These are phyloP conservation scores for Lasioglossum leucozonium DNA, from an alignment of 2,888 invertebrate species.

Conservation along the genomic window DNA sequence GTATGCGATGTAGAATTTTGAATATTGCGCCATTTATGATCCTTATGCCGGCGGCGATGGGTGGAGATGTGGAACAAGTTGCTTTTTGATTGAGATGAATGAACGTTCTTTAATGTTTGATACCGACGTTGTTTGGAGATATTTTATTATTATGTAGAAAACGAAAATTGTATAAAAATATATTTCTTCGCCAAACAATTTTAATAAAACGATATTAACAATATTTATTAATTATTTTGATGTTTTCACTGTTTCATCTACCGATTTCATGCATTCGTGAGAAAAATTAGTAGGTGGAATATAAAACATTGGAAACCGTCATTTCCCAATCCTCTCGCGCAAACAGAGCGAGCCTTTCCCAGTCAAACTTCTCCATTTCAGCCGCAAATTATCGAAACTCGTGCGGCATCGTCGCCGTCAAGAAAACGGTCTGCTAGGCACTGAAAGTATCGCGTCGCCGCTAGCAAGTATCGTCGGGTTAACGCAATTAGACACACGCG, in stretches of 20 bases:
- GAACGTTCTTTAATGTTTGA: not conserved
- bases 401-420: not conserved
- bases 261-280: too few species aligned
- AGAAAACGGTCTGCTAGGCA: not conserved
- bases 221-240: too few species aligned
- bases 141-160: not conserved
- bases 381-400: not conserved
- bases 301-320: too few species aligned
- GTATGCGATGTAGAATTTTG: not conserved
- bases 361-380: not conserved
- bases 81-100: not conserved
- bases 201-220: not conserved
- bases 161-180: not conserved
- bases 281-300: too few species aligned
- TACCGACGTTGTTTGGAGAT: not conserved
- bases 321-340: not conserved
- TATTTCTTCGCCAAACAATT: not conserved
- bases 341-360: not conserved
- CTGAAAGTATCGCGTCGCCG: not conserved
- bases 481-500: slow-evolving; percentile 36
- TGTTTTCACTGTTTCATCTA: too few species aligned
- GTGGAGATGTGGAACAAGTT: not conserved
- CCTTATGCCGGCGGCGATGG: not conserved
- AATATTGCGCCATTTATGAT: not conserved
- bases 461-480: not conserved